Evolutionary conservation across 2,113 vertebrate genomes (phyloP), one percentile per base, ranked within the genome.

Genomic region (Cynopterus brachyotis): DNA sequence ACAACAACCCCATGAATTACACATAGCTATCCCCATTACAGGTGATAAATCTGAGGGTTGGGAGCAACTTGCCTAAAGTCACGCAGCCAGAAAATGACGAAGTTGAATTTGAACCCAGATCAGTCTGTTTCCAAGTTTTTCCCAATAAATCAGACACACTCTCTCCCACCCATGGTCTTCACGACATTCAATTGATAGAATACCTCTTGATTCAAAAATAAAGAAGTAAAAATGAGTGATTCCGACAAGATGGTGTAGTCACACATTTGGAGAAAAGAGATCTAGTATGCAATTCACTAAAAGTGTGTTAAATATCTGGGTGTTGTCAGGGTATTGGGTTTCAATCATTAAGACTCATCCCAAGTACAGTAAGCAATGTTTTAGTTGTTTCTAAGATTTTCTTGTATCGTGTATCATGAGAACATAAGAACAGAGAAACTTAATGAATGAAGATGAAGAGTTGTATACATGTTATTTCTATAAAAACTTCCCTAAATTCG

Each of bases 401-500:
- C 57, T 45, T 37, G 1, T 60, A 30, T 47, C 28, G 55, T 69
- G 47, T 42, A 12, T 81, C 82, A 66, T n/a, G 55, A 76, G 10
- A 64, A 45, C 35, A 53, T 82, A 75, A 96, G 76, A 70, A 64
- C 19, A 75, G 30, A 19, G 37, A 73, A 55, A 55, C 12, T 73
- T 85, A 72, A 42, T 9, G 19, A 37, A 59, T 67, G 19, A 84
- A 81, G 53, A 30, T 5, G 26, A 88, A 87, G 42, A 45, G 75
- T 28, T 47, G 12, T 30, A 32, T 59, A 30, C 1, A 47, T 70
- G 57, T 88, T 78, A 32, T 60, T 95, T 64, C 64, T 80, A 45
- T 37, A 60, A 96, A 81, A 42, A 59, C 70, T 97, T 37, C 57
- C 93, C 87, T 37, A 88, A 93, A 60, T 57, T 89, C 17, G 90